phyloP scores from a whole-genome alignment of 2,888 invertebrate species.

The Diarsia brunnea region DNA sequence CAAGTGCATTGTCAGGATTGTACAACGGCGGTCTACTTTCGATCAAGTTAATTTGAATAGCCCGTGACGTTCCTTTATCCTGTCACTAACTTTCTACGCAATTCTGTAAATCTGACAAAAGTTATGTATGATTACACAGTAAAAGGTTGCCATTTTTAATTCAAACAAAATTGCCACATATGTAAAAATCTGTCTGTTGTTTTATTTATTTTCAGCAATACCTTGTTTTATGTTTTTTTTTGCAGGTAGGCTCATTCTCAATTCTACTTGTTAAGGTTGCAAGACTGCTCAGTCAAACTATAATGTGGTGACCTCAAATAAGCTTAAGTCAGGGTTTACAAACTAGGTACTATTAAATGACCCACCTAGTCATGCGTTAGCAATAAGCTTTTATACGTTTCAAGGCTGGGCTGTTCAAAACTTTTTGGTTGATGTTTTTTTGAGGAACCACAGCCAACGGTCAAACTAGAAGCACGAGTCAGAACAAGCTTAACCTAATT shows the following conservation, averaged over 20 bases:
- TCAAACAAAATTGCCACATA: neutral
- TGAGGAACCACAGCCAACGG: constrained; percentile 19
- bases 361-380: neutral
- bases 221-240: too few species aligned
- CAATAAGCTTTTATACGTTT: neutral
- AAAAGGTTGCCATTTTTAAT: neutral
- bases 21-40: constrained; percentile 57
- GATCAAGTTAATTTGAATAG: constrained; percentile 59
- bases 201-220: neutral
- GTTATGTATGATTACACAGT: constrained; percentile 1
- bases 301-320: too few species aligned
- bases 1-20: constrained; percentile 67
- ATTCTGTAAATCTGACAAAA: constrained; percentile 9
- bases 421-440: constrained; percentile 22
- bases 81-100: constrained; percentile 53
- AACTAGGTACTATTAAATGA: too few species aligned
- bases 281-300: too few species aligned
- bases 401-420: too few species aligned
- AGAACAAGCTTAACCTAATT: constrained; percentile 68
- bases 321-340: too few species aligned
- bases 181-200: neutral
- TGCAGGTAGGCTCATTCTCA: too few species aligned
- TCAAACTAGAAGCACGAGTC: constrained; percentile 49
- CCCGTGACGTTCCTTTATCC: constrained; percentile 46
- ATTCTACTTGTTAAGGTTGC: too few species aligned